These are phyloP conservation scores for Poeciliopsis occidentalis DNA, from an alignment of 2,113 vertebrate genomes.

Conservation along the genomic window DNA sequence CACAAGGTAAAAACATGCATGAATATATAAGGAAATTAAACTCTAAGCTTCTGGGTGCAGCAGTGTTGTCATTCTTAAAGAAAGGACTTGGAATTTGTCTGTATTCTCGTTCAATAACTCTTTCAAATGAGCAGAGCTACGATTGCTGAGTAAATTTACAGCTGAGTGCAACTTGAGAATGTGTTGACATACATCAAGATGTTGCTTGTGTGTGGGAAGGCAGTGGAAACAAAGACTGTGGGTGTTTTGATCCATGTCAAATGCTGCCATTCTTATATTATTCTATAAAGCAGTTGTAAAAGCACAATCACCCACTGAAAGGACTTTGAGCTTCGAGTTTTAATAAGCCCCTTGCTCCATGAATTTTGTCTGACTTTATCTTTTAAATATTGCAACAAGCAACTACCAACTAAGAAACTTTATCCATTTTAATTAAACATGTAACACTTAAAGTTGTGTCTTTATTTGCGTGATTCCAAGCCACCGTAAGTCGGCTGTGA, in stretches of 20 bases:
- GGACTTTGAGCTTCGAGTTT: too few relatives aligned
- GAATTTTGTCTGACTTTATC: too few relatives aligned
- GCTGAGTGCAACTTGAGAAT: not conserved
- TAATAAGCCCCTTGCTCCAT: too few relatives aligned
- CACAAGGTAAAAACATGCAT: not conserved
- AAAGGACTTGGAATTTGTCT: not conserved
- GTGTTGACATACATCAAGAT: not conserved
- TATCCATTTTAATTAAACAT: too few relatives aligned
- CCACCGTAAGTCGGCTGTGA: slow-evolving; percentile 17
- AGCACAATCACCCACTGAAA: too few relatives aligned
- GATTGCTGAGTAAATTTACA: not conserved
- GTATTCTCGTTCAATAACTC: not conserved
- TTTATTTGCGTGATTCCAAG: slow-evolving; percentile 21
- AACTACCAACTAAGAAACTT: too few relatives aligned
- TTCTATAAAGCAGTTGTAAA: not conserved
- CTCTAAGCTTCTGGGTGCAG: not conserved
- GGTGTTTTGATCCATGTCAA: not conserved
- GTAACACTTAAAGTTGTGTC: not conserved
- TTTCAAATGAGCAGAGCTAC: not conserved
- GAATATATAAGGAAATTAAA: not conserved
- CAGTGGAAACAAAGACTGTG: slow-evolving; percentile 1
- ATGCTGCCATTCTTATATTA: not conserved
- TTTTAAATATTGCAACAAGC: too few relatives aligned
- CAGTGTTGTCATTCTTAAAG: not conserved
- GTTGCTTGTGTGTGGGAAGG: not conserved